Percentiles rank a stretch among this genome's conserved stretches.
Evolutionary conservation across 2,888 invertebrate species (phyloP).

Genomic region (Melanophora roralis): DNA sequence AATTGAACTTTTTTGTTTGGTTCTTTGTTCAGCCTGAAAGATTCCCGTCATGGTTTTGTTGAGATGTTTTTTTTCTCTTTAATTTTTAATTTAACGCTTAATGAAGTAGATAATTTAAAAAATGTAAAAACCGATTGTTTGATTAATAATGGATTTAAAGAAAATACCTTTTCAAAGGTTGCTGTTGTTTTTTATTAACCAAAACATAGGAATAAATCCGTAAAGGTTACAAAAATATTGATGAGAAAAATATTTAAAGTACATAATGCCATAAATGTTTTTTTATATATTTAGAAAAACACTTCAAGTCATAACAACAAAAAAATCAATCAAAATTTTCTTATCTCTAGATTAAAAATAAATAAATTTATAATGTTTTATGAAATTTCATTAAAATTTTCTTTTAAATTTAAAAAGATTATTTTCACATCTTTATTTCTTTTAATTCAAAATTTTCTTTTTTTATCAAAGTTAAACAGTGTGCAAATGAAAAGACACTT

Average conservation of each 20-base stretch:
- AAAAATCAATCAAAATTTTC: too few species aligned
- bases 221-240: neutral
- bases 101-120: constrained; percentile 60
- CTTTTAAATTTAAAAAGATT: too few species aligned
- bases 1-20: neutral
- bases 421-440: too few species aligned
- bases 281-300: too few species aligned
- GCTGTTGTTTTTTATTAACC: neutral
- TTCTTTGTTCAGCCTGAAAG: constrained; percentile 13
- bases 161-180: too few species aligned
- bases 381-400: too few species aligned
- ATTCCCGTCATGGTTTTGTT: constrained; percentile 10
- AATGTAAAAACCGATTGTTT: constrained; percentile 25
- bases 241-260: neutral
- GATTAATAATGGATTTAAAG: neutral
- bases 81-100: constrained; percentile 60
- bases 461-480: constrained; percentile 32
- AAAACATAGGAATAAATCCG: neutral
- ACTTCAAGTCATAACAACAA: too few species aligned
- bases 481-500: constrained; percentile 45
- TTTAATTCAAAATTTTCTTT: too few species aligned
- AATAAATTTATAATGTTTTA: too few species aligned
- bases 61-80: constrained; percentile 9
- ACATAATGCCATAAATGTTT: too few species aligned
- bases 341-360: too few species aligned